Evolutionary conservation across 2,113 vertebrate species (phyloP).

Genomic region (Drymodes brunneopygia): DNA sequence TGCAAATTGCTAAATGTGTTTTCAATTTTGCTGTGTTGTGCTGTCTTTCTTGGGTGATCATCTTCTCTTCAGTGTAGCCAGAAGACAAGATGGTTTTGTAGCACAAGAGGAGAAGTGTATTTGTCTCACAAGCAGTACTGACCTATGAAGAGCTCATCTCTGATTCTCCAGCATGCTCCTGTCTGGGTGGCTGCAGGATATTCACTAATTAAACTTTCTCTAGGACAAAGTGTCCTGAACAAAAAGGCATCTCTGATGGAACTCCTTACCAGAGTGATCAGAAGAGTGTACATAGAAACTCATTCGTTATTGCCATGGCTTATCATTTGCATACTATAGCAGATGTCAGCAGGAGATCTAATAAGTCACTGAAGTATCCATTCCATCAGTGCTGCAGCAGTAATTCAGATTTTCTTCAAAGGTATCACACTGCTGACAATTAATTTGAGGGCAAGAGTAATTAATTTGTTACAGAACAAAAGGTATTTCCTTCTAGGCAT

Average conservation of each 20-base stretch:
- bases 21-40: slow-evolving; percentile 13
- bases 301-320: not conserved
- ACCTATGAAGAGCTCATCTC: not conserved
- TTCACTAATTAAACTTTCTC: not conserved
- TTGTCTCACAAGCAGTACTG: not conserved
- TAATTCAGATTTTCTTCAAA: not conserved
- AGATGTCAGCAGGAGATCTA: not conserved
- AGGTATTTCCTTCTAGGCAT: not conserved
- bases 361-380: not conserved
- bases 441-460: not conserved
- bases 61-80: not conserved
- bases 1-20: slow-evolving; percentile 58
- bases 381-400: not conserved
- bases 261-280: not conserved
- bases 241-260: not conserved
- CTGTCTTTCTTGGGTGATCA: slow-evolving; percentile 10
- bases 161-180: not conserved
- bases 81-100: slow-evolving; percentile 9
- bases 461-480: not conserved
- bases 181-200: not conserved
- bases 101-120: not conserved
- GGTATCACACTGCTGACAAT: not conserved
- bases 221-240: not conserved
- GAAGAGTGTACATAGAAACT: not conserved
- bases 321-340: not conserved